These are phyloP conservation scores for Centropus unirufus DNA, from an alignment of 2,113 vertebrate species.

Conservation along the genomic window DNA sequence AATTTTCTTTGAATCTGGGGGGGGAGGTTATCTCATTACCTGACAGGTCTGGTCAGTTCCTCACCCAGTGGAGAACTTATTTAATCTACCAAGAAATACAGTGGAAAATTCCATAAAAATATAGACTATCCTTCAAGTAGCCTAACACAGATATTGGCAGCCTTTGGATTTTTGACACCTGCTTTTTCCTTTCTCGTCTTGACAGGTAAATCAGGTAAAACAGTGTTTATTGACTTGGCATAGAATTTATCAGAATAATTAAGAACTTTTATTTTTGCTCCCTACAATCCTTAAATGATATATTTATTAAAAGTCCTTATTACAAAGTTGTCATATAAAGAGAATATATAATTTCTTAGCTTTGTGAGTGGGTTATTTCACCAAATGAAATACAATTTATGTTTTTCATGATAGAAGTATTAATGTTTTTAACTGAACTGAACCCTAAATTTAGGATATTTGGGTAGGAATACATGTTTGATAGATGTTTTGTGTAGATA, in stretches of 20 bases:
- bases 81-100: neutral
- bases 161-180: neutral
- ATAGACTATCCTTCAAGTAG: neutral
- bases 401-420: neutral
- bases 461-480: neutral
- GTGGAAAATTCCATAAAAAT: neutral
- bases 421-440: neutral
- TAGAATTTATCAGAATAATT: neutral
- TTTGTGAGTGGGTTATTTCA: neutral
- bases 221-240: neutral
- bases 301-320: neutral
- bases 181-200: neutral
- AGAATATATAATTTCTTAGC: neutral
- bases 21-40: neutral
- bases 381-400: neutral
- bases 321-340: neutral
- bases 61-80: neutral
- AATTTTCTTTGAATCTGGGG: neutral
- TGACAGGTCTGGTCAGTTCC: neutral
- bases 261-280: neutral
- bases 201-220: neutral
- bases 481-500: slow-evolving; percentile 17
- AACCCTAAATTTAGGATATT: neutral
- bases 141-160: neutral
- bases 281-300: neutral